Conservation (phyloP, 2,113 vertebrate species). For the Menura novaehollandiae region DNA sequence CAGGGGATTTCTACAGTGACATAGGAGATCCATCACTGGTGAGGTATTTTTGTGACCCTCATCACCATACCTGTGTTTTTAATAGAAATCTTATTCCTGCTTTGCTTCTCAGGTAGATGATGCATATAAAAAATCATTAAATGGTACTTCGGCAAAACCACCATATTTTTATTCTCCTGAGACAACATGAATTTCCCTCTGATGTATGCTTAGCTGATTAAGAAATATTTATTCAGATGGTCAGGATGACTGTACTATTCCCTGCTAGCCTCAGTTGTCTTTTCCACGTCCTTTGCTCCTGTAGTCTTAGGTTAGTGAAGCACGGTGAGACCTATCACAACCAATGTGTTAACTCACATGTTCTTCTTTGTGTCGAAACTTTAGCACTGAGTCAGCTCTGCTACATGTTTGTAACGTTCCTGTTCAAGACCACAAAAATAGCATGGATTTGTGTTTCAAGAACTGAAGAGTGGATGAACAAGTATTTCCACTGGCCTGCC, state of each 20-base stretch:
- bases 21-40: neutral
- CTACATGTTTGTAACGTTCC: fast-evolving
- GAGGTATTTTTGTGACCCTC: neutral
- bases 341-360: neutral
- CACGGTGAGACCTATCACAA: neutral
- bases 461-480: neutral
- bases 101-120: neutral
- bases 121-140: neutral
- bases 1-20: neutral
- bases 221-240: neutral
- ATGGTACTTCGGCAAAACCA: neutral
- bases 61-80: neutral
- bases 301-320: neutral
- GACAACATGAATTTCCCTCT: neutral
- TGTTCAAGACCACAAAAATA: neutral
- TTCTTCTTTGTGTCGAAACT: neutral
- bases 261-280: neutral
- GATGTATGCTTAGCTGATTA: neutral
- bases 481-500: neutral
- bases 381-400: neutral
- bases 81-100: neutral
- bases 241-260: neutral
- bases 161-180: neutral
- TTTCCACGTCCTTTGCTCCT: neutral
- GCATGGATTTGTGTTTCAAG: neutral